These are phyloP conservation scores for Ichneumoninae sp. DNA, from an alignment of 2,888 invertebrate genomes.

Conservation along the genomic window DNA sequence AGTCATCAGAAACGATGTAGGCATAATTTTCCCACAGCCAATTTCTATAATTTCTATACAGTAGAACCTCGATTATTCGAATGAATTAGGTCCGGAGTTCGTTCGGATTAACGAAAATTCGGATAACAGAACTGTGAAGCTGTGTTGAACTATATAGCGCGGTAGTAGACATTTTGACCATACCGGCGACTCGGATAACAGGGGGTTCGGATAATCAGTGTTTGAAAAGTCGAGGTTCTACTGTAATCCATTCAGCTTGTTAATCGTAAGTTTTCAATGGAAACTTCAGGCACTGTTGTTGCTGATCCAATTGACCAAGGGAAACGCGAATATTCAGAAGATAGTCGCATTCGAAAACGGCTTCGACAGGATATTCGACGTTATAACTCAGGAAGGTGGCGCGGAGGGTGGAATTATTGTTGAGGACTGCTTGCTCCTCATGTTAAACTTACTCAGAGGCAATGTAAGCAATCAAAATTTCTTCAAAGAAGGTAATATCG, in stretches of 20 bases:
- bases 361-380: conserved; percentile 97
- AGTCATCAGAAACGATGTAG: conserved; percentile 96
- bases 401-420: conserved; percentile 99
- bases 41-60: background rate
- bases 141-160: no score
- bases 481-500: conserved; percentile 93
- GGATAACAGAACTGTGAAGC: no score
- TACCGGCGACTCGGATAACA: no score
- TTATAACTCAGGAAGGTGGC: conserved; percentile 95
- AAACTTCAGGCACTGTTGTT: conserved; percentile 90
- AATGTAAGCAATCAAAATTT: conserved; percentile 99
- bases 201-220: no score
- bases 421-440: conserved; percentile 97
- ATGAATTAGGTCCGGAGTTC: no score
- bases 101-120: no score
- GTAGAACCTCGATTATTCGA: no score
- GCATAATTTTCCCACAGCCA: conserved; percentile 69
- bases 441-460: conserved; percentile 96
- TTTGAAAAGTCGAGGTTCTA: no score
- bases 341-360: conserved; percentile 99
- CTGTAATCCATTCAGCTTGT: background rate
- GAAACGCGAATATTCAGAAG: conserved; percentile 98
- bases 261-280: background rate
- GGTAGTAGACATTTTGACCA: no score
- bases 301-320: conserved; percentile 95